These are phyloP conservation scores for Ooceraea biroi DNA, from an alignment of 1,140 invertebrate species.

Conservation along the genomic window DNA sequence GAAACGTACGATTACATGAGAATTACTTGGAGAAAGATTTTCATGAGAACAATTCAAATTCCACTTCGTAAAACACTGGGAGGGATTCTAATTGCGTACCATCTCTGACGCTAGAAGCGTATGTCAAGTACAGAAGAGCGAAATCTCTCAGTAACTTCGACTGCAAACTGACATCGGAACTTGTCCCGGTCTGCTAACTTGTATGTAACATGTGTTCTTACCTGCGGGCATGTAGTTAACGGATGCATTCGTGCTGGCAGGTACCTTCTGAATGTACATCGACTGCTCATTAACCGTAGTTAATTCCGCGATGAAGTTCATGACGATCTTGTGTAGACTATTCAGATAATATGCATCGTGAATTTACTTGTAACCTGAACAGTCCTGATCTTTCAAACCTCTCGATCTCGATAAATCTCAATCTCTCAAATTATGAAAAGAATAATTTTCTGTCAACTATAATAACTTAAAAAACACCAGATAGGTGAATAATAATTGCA, in stretches of 20 bases:
- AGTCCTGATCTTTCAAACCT: not conserved
- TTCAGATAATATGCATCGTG: conserved; percentile 17
- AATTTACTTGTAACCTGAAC: not conserved
- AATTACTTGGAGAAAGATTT: not conserved
- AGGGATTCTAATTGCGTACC: conserved; percentile 50
- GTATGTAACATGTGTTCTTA: conserved; percentile 53
- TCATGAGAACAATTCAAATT: not conserved
- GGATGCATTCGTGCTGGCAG: conserved; percentile 46
- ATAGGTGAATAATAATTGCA: not conserved
- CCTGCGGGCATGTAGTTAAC: conserved; percentile 63
- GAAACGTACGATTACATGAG: not conserved
- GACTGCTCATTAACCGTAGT: conserved; percentile 40
- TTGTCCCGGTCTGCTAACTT: conserved; percentile 51
- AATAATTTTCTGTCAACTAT: not conserved
- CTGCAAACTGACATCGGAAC: conserved; percentile 51
- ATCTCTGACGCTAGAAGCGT: conserved; percentile 38
- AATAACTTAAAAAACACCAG: not conserved
- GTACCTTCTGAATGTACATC: conserved; percentile 33
- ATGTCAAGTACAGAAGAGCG: conserved; percentile 45
- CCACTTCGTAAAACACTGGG: not conserved
- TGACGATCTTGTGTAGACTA: conserved; percentile 6
- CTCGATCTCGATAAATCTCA: not conserved
- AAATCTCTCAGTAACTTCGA: conserved; percentile 58
- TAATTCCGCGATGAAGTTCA: conserved; percentile 25
- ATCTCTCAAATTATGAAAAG: not conserved